Evolutionary conservation across 2,797 vertebrate species (phyloP).

Genomic region (Coluber constrictor): DNA sequence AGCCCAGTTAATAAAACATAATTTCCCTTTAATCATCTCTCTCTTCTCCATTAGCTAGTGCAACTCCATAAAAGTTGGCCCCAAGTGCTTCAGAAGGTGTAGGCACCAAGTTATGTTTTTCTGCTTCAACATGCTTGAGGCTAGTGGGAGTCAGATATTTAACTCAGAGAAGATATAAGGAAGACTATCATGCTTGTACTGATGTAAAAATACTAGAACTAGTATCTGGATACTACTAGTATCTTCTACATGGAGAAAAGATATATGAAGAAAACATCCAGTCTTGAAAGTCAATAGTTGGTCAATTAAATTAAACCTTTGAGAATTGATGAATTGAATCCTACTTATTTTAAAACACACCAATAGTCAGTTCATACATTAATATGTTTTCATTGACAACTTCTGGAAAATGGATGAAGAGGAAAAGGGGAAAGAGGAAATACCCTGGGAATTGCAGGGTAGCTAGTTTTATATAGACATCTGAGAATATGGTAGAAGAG

Average conservation of each 20-base stretch:
- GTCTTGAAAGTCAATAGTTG: not conserved
- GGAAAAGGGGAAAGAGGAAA: not conserved
- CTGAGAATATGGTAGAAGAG: not conserved
- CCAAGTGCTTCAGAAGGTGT: conserved; percentile 20
- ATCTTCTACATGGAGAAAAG: not conserved
- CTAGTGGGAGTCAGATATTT: conserved; percentile 42
- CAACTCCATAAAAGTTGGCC: conserved; percentile 24
- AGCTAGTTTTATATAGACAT: not conserved
- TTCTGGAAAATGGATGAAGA: not conserved
- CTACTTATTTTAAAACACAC: not conserved
- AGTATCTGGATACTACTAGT: not conserved
- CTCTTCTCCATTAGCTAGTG: not conserved
- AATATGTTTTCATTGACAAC: not conserved
- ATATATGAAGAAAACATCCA: not conserved
- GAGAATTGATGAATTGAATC: not conserved
- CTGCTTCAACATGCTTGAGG: conserved; percentile 48
- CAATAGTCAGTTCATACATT: not conserved
- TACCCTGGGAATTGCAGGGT: not conserved
- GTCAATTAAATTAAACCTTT: not conserved
- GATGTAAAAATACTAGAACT: not conserved
- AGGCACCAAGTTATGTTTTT: conserved; percentile 37
- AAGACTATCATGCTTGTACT: conserved; percentile 11
- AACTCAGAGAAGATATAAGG: conserved; percentile 42
- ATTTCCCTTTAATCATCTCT: not conserved
- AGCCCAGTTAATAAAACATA: conserved; percentile 35